phyloP scores from a whole-genome alignment of 2,113 vertebrate genomes.

The Illadopsis cleaveri region DNA sequence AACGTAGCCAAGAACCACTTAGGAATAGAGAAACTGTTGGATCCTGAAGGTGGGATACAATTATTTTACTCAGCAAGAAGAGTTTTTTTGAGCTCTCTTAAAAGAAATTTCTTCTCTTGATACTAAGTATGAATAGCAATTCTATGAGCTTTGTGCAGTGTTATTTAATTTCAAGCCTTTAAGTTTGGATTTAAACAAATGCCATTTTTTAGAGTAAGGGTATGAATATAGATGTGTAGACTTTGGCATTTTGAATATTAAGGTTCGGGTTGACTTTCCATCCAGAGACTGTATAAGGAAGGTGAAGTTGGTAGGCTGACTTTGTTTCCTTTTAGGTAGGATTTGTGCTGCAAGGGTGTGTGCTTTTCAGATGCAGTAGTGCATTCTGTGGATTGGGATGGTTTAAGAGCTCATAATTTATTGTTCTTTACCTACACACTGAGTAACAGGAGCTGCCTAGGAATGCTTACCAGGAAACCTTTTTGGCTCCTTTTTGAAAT shows the following conservation, averaged over 20 bases:
- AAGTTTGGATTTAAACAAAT: background rate
- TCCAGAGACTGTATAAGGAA: background rate
- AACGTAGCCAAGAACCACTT: constrained; percentile 87
- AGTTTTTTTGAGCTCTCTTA: background rate
- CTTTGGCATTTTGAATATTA: background rate
- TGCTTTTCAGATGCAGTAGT: background rate
- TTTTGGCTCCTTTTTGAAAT: background rate
- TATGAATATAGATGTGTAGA: fast-evolving
- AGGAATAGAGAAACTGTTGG: constrained; percentile 91
- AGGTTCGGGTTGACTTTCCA: background rate
- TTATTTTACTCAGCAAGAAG: background rate
- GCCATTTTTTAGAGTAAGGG: background rate
- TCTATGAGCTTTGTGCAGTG: background rate
- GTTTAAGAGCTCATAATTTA: background rate
- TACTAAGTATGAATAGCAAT: background rate
- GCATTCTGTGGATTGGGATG: background rate
- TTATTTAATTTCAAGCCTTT: background rate
- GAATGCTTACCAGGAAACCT: background rate
- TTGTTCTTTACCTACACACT: background rate
- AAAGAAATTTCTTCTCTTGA: background rate
- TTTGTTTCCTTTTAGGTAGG: background rate
- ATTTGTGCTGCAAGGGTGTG: background rate
- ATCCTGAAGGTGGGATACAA: constrained; percentile 88
- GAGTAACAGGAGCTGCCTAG: background rate
- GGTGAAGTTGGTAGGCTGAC: background rate